Conservation (phyloP, 2,797 vertebrate genomes). For the Zenarchopterus dispar region DNA sequence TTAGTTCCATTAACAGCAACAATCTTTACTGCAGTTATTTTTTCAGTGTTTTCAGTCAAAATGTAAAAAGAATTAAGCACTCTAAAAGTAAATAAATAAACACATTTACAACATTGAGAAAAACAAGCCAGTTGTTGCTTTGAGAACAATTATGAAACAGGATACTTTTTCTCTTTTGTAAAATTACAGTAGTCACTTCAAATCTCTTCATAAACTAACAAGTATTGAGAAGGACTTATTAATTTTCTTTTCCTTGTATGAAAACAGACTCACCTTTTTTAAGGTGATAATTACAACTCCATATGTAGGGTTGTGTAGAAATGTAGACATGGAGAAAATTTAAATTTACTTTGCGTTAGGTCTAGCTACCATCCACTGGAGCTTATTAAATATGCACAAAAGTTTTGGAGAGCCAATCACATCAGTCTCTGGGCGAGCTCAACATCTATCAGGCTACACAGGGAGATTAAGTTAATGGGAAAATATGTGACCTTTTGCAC, state of each 20-base stretch:
- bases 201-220: slow-evolving; percentile 3
- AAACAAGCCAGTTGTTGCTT: slow-evolving; percentile 26
- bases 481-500: not conserved
- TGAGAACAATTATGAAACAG: slow-evolving; percentile 41
- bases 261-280: not conserved
- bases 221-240: not conserved
- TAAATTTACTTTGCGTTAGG: no score
- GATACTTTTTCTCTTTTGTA: slow-evolving; percentile 21
- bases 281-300: not conserved
- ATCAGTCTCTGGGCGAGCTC: no score
- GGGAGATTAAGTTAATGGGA: not conserved
- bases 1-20: slow-evolving; percentile 5
- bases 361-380: no score
- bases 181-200: no score
- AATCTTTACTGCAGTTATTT: slow-evolving; percentile 3
- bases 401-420: no score
- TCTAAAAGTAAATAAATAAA: not conserved
- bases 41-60: slow-evolving; percentile 5
- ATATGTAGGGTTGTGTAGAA: not conserved
- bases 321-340: no score
- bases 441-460: no score
- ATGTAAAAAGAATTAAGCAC: not conserved
- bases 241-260: not conserved
- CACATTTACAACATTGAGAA: slow-evolving; percentile 11
- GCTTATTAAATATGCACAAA: no score